Evolutionary conservation across 2,113 vertebrate genomes (phyloP), one percentile per base, ranked within the genome.

Genomic region (Melanocharis versteri): DNA sequence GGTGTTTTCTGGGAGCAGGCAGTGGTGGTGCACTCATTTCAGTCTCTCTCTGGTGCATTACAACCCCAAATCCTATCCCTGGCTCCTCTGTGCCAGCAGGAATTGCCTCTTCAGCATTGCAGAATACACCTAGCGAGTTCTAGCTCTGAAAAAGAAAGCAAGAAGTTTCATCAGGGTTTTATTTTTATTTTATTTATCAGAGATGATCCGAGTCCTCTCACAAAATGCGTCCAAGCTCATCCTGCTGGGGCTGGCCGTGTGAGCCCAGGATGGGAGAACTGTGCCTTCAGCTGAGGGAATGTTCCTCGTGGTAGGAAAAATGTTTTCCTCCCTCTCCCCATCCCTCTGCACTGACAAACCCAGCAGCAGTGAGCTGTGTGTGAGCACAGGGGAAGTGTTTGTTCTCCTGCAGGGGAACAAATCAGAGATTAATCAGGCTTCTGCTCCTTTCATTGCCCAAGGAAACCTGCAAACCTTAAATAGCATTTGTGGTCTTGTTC

Each of bases 351-450:
- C 47, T n/a, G 53, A 77, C 68, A 84, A 87, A 83, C 27, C 50
- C 89, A 76, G 14, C n/a, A 40, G 2, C 77, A 56, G n/a, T 45
- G 27, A 87, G 72, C 72, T 56, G 45, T 75, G 62, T 73, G 79
- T 2, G 14, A 93, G 57, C 79, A 58, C 48, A 60, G 90, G 83
- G 50, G 42, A 72, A 27, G 50, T 79, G 56, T 87, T 92, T 86
- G 64, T 78, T 91, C 1, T 37, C 71, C 79, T 47, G 64, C 76
- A 42, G 88, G 91, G 82, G 60, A 90, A 95, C 80, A 90, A 94
- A 89, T 76, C 76, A 47, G 44, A 87, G 83, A 85, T 95, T 96
- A 71, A 94, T 76, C 95, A 94, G 90, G 50, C 58, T 95, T 60
- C 66, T 15, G 4, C 70, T 95, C 75, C 71, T 75, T 80, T 35